A percentile compares a stretch with the other conserved stretches of the same genome.
These are phyloP conservation scores for Orbicella faveolata DNA, from an alignment of 64 coral and sea anemone species.

Conservation along the genomic window DNA sequence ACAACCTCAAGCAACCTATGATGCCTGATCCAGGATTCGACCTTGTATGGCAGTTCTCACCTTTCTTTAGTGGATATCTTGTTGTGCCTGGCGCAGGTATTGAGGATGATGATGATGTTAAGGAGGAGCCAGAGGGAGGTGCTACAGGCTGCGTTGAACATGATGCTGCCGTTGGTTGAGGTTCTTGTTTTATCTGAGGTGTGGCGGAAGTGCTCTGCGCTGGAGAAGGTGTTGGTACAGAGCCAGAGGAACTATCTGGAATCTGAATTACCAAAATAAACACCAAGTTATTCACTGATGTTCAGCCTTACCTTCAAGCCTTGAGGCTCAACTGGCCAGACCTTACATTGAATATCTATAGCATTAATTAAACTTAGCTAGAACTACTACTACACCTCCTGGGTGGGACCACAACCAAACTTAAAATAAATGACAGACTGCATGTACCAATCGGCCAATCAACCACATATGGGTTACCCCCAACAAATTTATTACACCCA, in stretches of 20 bases:
- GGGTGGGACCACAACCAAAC: too few relatives aligned
- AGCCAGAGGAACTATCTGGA: slow-evolving; percentile 1
- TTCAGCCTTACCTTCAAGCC: not conserved
- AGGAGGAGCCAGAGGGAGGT: not conserved
- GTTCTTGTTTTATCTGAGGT: slow-evolving; percentile 48
- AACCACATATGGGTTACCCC: too few relatives aligned
- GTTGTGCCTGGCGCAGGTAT: slow-evolving; percentile 47
- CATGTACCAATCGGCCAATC: too few relatives aligned
- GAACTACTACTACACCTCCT: too few relatives aligned
- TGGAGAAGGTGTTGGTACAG: not conserved
- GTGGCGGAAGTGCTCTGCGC: not conserved
- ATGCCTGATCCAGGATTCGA: too few relatives aligned
- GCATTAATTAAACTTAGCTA: too few relatives aligned
- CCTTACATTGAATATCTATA: too few relatives aligned
- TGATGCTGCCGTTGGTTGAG: slow-evolving; percentile 7
- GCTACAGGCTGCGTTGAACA: slow-evolving; percentile 31
- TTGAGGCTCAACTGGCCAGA: not conserved
- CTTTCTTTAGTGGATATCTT: slow-evolving; percentile 89
- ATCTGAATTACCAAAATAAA: not conserved
- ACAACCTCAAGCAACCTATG: too few relatives aligned
- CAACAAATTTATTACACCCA: too few relatives aligned
- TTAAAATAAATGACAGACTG: too few relatives aligned
- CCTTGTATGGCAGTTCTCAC: not conserved
- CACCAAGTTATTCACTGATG: not conserved
- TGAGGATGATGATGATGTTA: slow-evolving; percentile 19